A percentile compares a stretch with the other conserved stretches of the same genome.
These are phyloP conservation scores for Gisinianus flammeolus DNA, from an alignment of 2,888 invertebrate species.

Conservation along the genomic window DNA sequence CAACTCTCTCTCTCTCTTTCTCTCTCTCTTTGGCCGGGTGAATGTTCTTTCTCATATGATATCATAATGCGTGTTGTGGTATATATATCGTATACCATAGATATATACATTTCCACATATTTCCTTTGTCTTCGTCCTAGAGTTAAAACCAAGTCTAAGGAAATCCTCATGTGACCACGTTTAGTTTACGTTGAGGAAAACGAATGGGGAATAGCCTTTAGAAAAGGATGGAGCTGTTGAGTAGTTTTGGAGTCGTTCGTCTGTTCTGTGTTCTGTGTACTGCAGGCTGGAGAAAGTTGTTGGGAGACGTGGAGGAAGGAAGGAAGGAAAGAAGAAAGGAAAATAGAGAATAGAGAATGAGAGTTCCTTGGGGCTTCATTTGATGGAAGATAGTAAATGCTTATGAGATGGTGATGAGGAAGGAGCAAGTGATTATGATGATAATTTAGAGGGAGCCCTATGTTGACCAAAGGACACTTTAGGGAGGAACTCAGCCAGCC, in stretches of 20 bases:
- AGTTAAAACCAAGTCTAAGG: too few relatives aligned
- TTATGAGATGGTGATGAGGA: conserved; percentile 33
- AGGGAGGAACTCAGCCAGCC: conserved; percentile 13
- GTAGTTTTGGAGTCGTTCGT: too few relatives aligned
- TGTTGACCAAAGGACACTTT: conserved; percentile 34
- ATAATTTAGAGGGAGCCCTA: conserved; percentile 17
- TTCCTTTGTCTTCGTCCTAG: too few relatives aligned
- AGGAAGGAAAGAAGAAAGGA: not conserved
- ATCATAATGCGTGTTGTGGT: too few relatives aligned
- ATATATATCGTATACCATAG: too few relatives aligned
- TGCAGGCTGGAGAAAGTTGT: not conserved
- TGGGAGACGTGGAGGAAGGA: not conserved
- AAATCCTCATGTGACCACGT: too few relatives aligned
- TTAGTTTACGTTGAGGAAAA: too few relatives aligned
- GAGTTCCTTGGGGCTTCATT: conserved; percentile 19
- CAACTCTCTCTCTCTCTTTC: not conserved
- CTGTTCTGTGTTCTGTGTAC: not conserved
- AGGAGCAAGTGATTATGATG: conserved; percentile 7
- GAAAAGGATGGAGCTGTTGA: too few relatives aligned
- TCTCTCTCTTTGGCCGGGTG: not conserved
- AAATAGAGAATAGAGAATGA: too few relatives aligned
- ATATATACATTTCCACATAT: too few relatives aligned
- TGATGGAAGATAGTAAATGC: conserved; percentile 17
- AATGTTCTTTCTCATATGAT: not conserved
- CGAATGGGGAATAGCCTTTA: too few relatives aligned